phyloP scores from a whole-genome alignment of 2,888 invertebrate species.

The Agrotis clavis region DNA sequence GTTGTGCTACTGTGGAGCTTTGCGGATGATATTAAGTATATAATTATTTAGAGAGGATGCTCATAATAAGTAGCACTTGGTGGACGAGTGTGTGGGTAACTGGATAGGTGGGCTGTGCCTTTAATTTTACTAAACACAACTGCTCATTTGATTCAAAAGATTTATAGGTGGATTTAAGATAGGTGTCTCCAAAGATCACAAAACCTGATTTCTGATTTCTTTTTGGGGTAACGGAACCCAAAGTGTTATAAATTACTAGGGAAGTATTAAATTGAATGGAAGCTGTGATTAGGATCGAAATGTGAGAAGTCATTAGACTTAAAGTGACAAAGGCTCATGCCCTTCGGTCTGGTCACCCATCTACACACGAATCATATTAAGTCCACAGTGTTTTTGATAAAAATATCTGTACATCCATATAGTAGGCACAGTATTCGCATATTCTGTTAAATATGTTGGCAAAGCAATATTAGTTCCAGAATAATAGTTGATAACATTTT shows the following conservation, averaged over 20 bases:
- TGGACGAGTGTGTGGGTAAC: not conserved
- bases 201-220: not conserved
- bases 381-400: not conserved
- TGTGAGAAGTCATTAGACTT: not conserved
- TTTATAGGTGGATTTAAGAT: no score
- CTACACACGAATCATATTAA: not conserved
- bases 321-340: not conserved
- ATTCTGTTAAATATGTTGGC: not conserved
- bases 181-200: not conserved
- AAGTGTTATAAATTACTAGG: not conserved
- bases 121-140: not conserved
- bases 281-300: not conserved
- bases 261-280: not conserved
- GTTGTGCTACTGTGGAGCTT: not conserved
- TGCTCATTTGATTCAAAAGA: no score
- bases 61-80: not conserved
- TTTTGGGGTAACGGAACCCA: not conserved
- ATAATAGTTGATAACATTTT: constrained; percentile 12
- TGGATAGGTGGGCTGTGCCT: not conserved
- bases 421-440: no score
- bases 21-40: no score
- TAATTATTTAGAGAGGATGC: not conserved
- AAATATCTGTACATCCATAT: no score
- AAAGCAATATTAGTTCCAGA: not conserved
- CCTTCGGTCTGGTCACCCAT: not conserved